Conservation (phyloP, 2,797 vertebrate genomes). For the Selene dorsalis region DNA sequence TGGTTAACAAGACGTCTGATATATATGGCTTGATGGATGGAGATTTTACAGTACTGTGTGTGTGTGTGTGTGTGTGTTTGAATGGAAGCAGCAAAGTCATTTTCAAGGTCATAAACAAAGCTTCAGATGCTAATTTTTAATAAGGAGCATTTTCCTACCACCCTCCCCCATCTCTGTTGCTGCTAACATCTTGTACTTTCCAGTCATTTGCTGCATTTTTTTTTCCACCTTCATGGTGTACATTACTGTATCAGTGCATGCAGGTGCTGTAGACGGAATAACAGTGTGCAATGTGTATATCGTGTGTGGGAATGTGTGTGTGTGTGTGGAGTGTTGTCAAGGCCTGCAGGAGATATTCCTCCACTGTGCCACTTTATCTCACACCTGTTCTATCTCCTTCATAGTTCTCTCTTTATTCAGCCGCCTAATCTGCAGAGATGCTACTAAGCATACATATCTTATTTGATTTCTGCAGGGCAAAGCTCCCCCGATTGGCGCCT, state of each 20-base stretch:
- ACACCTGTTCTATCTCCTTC: conserved; percentile 69
- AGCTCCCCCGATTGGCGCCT: conserved; percentile 62
- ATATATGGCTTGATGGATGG: conserved; percentile 64
- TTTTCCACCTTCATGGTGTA: not conserved
- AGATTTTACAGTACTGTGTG: conserved; percentile 67
- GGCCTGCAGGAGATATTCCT: conserved; percentile 60
- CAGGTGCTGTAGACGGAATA: conserved; percentile 12
- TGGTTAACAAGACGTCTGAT: conserved; percentile 75
- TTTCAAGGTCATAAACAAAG: conserved; percentile 78
- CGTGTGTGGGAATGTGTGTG: not conserved
- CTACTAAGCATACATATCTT: conserved; percentile 73
- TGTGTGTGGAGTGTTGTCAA: conserved; percentile 35
- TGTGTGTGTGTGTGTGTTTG: conserved; percentile 30
- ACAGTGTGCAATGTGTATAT: not conserved
- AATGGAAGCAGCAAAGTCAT: conserved; percentile 62
- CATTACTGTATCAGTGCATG: conserved; percentile 9
- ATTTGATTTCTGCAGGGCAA: conserved; percentile 79
- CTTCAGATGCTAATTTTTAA: conserved; percentile 68
- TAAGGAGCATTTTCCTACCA: conserved; percentile 44
- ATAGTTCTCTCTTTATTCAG: conserved; percentile 71
- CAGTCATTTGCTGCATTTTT: not conserved
- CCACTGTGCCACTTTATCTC: conserved; percentile 69
- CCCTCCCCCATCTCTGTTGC: conserved; percentile 24
- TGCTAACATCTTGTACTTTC: not conserved
- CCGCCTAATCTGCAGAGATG: conserved; percentile 74